Evolutionary conservation across 2,113 vertebrate genomes (phyloP), one percentile per base, ranked within the genome.

Genomic region (Hemicordylus capensis): DNA sequence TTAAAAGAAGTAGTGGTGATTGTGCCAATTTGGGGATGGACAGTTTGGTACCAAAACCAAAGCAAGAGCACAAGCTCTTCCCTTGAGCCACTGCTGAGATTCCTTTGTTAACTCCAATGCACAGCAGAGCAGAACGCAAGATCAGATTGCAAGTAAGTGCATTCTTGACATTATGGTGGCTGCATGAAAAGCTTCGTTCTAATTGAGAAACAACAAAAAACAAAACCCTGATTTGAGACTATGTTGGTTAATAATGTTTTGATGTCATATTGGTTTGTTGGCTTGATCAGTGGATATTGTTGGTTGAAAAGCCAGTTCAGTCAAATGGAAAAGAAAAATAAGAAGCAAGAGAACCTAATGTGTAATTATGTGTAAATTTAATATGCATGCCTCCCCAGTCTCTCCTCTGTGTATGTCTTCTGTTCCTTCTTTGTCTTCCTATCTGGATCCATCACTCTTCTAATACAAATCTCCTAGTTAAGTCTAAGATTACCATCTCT

Each of bases 361-460:
- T 79, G 15, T 79, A 61, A 85, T 78, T 85, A 85, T 48, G 66
- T 46, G 56, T 72, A 72, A 85, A 70, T 26, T 28, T 61, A 72
- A n/a, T 85, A 46, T 59, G 31, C 51, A 31, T 34, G n/a, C 83
- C n/a, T 61, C 83, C 17, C 42, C 6, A 17, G 34, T 64, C 64
- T 59, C 9, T 78, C 54, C 14, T 59, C 76, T 17, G 22, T 44
- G 54, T 54, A 3, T 67, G 56, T 59, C 11, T n/a, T 74, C 34
- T 81, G n/a, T 56, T 48, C 42, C 61, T 73, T 74, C 56, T 74
- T 28, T 63, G 12, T 48, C 67, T 19, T 59, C 69, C 51, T 78
- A 54, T 37, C 51, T 69, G 63, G 14, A 69, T 44, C 42, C 42
- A 28, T 46, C 51, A 19, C 39, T 85, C 20, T 46, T 61, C 39